Percentiles rank a stretch among this genome's conserved stretches.
phyloP scores from a whole-genome alignment of 2,888 invertebrate genomes.

The Hypomecis atomaria region DNA sequence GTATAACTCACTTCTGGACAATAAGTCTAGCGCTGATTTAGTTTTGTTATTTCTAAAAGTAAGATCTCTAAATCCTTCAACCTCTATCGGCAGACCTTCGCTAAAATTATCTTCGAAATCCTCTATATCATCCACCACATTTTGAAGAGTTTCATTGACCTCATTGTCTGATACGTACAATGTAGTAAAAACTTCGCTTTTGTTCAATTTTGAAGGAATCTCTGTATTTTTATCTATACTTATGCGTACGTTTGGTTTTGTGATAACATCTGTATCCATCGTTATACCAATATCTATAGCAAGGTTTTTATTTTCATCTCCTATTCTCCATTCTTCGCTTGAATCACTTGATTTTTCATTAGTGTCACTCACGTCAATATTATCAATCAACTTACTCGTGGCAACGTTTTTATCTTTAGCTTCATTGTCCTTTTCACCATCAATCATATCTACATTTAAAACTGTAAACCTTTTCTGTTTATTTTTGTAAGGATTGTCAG shows the following conservation, averaged over 20 bases:
- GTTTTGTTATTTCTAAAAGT: slow-evolving; percentile 40
- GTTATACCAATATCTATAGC: background rate
- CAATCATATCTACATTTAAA: slow-evolving; percentile 18
- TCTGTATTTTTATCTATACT: background rate
- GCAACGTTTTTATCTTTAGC: slow-evolving; percentile 45
- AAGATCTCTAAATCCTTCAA: slow-evolving; percentile 38
- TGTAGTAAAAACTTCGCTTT: slow-evolving; percentile 44
- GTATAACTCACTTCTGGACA: slow-evolving; percentile 42
- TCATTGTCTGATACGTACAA: slow-evolving; percentile 56
- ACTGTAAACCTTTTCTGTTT: slow-evolving; percentile 22
- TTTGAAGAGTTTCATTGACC: slow-evolving; percentile 25
- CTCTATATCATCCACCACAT: slow-evolving; percentile 25
- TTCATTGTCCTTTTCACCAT: slow-evolving; percentile 9
- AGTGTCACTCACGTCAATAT: slow-evolving; percentile 44
- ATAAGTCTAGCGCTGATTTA: slow-evolving; percentile 23
- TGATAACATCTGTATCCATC: background rate
- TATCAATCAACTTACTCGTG: slow-evolving; percentile 52
- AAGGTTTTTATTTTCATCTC: background rate
- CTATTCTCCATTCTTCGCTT: slow-evolving; percentile 20
- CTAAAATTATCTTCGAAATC: slow-evolving; percentile 34
- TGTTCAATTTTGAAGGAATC: no score
- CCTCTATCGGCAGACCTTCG: slow-evolving; percentile 38
- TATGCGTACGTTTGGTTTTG: background rate
- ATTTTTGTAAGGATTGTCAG: slow-evolving; percentile 4
- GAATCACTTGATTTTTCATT: slow-evolving; percentile 12